A percentile compares a stretch with the other conserved stretches of the same genome.
These are phyloP conservation scores for Archips crataeganus DNA, from an alignment of 2,888 invertebrate species.

Conservation along the genomic window DNA sequence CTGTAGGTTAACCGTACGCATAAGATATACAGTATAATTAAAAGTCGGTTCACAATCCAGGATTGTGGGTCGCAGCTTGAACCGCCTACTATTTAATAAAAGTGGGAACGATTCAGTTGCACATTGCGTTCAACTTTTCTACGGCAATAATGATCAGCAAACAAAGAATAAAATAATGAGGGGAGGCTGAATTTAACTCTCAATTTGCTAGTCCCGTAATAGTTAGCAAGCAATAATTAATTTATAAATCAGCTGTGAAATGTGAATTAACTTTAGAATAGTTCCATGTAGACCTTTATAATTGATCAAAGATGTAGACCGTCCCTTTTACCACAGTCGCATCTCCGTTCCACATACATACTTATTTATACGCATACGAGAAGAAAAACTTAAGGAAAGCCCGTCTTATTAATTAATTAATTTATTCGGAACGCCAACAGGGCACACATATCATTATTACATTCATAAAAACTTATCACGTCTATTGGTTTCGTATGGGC, in stretches of 20 bases:
- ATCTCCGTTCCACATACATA: no score
- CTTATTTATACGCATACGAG: no score
- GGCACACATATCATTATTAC: no score
- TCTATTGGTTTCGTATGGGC: no score
- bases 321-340: no score
- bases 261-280: background rate
- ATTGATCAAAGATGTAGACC: no score
- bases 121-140: background rate
- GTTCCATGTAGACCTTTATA: no score
- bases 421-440: no score
- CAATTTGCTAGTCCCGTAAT: background rate
- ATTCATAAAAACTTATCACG: no score
- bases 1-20: background rate
- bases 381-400: no score
- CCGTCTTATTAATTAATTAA: no score
- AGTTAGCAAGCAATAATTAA: background rate
- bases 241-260: background rate
- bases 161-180: conserved; percentile 36
- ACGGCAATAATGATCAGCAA: conserved; percentile 30
- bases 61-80: background rate
- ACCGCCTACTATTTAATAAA: background rate
- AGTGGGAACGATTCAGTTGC: background rate
- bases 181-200: conserved; percentile 3
- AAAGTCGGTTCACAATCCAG: background rate
- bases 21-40: background rate